Evolutionary conservation across 2,113 vertebrate species (phyloP).

Genomic region (Sclerurus mexicanus): DNA sequence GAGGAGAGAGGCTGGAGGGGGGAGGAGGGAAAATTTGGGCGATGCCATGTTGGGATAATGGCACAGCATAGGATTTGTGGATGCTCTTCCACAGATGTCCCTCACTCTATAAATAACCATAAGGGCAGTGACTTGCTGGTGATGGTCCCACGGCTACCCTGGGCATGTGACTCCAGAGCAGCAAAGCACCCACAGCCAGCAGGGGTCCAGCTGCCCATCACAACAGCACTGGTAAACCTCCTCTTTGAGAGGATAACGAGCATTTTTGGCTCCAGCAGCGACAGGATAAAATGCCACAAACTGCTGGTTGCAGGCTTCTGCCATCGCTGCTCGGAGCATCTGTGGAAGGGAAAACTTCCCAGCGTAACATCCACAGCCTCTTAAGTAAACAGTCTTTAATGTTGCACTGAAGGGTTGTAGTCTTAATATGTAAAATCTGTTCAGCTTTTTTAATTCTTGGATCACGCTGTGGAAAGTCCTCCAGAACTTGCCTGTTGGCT

Average conservation of each 20-base stretch:
- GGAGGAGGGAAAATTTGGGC: neutral
- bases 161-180: neutral
- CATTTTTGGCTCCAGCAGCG: neutral
- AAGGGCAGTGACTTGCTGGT: neutral
- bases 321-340: neutral
- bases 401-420: slow-evolving; percentile 41
- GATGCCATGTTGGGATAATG: neutral
- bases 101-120: neutral
- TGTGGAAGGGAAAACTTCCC: slow-evolving; percentile 44
- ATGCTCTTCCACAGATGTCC: neutral
- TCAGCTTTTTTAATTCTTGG: slow-evolving; percentile 48
- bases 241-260: accelerated
- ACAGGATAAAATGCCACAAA: accelerated
- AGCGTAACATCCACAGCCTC: slow-evolving; percentile 16
- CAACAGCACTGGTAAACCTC: neutral
- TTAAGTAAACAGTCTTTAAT: slow-evolving; percentile 56
- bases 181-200: neutral
- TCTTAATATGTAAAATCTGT: slow-evolving; percentile 64
- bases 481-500: slow-evolving; percentile 27
- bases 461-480: slow-evolving; percentile 30
- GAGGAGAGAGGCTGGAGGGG: neutral
- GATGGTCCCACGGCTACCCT: neutral
- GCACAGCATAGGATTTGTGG: neutral
- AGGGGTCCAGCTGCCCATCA: neutral
- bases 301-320: neutral